A percentile compares a stretch with the other conserved stretches of the same genome.
Evolutionary conservation across 2,113 vertebrate species (phyloP).

Genomic region (Micronycteris hirsuta): DNA sequence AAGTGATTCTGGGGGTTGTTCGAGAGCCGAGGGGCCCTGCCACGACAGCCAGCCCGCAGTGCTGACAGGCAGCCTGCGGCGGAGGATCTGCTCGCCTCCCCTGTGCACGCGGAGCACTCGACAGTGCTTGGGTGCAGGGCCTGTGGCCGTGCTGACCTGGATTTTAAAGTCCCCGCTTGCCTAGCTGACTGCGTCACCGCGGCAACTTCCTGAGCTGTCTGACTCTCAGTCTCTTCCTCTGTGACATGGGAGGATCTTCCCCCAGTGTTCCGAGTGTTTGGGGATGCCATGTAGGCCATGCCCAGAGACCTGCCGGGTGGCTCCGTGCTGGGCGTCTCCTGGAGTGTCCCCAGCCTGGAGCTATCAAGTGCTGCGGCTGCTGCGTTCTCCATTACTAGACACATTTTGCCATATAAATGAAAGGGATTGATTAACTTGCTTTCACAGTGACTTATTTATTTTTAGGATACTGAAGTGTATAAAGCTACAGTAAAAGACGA

Average conservation of each 20-base stretch:
- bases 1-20: background rate
- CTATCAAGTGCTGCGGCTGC: accelerated
- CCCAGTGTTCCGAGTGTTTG: background rate
- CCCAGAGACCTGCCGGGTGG: background rate
- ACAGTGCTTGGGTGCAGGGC: background rate
- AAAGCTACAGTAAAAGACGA: slow-evolving; percentile 95
- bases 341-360: background rate
- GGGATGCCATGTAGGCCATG: accelerated
- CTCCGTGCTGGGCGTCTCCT: accelerated
- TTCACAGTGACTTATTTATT: slow-evolving; percentile 66
- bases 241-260: accelerated
- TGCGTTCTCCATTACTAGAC: accelerated
- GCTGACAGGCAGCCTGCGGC: too few relatives aligned
- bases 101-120: accelerated
- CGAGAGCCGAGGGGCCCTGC: background rate
- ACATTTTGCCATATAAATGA: accelerated
- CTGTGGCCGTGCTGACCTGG: background rate
- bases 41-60: background rate
- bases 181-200: too few relatives aligned
- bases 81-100: accelerated
- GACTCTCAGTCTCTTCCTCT: background rate
- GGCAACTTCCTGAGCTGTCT: background rate
- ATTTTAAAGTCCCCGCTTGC: background rate
- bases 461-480: slow-evolving; percentile 94
- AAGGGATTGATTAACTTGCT: background rate